Evolutionary conservation across 2,888 invertebrate species (phyloP).

Genomic region (Lacanobia wlatinum): DNA sequence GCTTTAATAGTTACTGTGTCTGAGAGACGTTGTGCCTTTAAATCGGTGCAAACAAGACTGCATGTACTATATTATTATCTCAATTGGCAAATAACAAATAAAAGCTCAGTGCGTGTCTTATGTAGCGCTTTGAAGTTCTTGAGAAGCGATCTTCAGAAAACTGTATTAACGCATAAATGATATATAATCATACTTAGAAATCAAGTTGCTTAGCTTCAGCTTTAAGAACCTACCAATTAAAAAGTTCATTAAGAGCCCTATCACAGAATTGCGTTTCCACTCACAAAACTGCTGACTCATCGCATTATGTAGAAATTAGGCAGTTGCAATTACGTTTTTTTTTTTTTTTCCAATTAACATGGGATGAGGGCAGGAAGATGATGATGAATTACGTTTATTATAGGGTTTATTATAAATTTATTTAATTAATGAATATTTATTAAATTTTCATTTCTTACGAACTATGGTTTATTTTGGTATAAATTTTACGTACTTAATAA

Average conservation of each 20-base stretch:
- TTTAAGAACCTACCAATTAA: not conserved
- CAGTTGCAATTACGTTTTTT: no score
- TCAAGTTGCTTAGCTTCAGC: not conserved
- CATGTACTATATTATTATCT: conserved; percentile 45
- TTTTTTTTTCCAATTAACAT: no score
- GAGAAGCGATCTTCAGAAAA: not conserved
- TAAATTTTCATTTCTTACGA: no score
- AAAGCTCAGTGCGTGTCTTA: conserved; percentile 9
- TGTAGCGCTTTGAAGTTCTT: conserved; percentile 4
- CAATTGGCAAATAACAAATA: conserved; percentile 48
- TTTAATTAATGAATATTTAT: no score
- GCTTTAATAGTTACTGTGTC: conserved; percentile 47
- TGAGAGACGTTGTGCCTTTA: conserved; percentile 30
- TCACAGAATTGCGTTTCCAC: no score
- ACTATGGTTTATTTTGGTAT: no score
- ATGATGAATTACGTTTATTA: no score
- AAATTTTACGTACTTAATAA: no score
- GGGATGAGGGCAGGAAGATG: no score
- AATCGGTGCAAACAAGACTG: conserved; percentile 48
- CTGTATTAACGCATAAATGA: not conserved
- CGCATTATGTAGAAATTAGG: no score
- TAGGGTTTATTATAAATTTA: no score
- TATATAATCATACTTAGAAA: not conserved
- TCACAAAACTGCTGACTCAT: no score
- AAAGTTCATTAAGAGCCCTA: not conserved